Evolutionary conservation across 1,140 invertebrate species (phyloP).

Genomic region (Drosophila biarmipes): DNA sequence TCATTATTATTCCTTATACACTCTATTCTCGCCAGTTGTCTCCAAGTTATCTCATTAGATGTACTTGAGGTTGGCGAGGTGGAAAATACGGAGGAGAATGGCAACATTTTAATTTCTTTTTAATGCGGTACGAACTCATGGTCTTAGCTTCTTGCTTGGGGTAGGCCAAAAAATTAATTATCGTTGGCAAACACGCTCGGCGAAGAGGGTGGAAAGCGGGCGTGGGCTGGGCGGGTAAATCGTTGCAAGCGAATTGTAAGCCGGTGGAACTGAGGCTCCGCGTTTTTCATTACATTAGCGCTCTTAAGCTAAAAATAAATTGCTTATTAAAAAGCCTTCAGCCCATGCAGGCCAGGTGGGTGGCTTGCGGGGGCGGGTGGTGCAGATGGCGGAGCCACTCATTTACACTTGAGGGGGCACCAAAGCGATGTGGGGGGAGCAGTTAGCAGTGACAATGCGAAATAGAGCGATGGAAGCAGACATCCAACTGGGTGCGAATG

Average conservation of each 20-base stretch:
- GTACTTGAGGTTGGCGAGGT: slow-evolving; percentile 31
- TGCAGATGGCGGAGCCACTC: slow-evolving; percentile 50
- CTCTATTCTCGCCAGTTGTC: slow-evolving; percentile 36
- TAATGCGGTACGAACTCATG: slow-evolving; percentile 68
- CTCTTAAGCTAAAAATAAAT: slow-evolving; percentile 81
- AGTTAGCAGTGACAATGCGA: slow-evolving; percentile 56
- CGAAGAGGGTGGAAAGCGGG: slow-evolving; percentile 3
- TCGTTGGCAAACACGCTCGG: slow-evolving; percentile 64
- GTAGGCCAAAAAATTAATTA: slow-evolving; percentile 73
- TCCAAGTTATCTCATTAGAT: slow-evolving; percentile 43
- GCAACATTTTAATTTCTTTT: slow-evolving; percentile 73
- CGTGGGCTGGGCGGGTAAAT: slow-evolving; percentile 16
- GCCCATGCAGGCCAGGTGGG: slow-evolving; percentile 32
- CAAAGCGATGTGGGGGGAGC: slow-evolving; percentile 59
- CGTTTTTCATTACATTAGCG: slow-evolving; percentile 75
- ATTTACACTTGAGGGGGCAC: slow-evolving; percentile 74
- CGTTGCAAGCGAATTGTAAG: slow-evolving; percentile 63
- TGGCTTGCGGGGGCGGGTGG: neutral
- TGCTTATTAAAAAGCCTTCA: slow-evolving; percentile 78
- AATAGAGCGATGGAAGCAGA: slow-evolving; percentile 28
- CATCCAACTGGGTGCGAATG: slow-evolving; percentile 44
- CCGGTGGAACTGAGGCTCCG: slow-evolving; percentile 42
- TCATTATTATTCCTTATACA: slow-evolving; percentile 28
- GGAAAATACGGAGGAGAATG: slow-evolving; percentile 32
- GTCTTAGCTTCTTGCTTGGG: slow-evolving; percentile 53